A percentile compares a stretch with the other conserved stretches of the same genome.
These are phyloP conservation scores for Drosophila macrothrix DNA, from an alignment of 2,888 invertebrate species.

Conservation along the genomic window DNA sequence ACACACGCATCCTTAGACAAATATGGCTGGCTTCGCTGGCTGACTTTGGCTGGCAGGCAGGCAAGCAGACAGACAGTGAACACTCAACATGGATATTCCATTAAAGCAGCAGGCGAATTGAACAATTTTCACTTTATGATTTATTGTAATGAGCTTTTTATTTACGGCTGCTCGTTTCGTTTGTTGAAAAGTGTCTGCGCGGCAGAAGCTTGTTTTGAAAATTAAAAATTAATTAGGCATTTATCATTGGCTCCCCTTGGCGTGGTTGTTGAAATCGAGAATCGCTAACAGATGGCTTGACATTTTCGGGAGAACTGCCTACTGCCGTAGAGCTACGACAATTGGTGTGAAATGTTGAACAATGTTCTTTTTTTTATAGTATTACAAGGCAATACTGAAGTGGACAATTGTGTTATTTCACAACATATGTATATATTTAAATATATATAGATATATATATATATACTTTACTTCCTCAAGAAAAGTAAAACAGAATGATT, in stretches of 20 bases:
- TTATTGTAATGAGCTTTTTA: constrained; percentile 79
- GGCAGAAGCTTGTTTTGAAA: constrained; percentile 56
- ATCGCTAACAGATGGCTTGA: constrained; percentile 47
- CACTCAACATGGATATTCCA: constrained; percentile 71
- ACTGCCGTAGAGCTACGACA: not conserved
- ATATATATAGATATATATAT: not conserved
- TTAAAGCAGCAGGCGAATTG: constrained; percentile 68
- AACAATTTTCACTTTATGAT: constrained; percentile 78
- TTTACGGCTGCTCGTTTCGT: constrained; percentile 59
- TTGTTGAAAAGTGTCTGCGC: constrained; percentile 39
- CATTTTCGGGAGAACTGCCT: not conserved
- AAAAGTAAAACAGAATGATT: no score
- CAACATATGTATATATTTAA: not conserved
- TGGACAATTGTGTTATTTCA: not conserved
- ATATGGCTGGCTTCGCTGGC: constrained; percentile 44
- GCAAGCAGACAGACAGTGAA: constrained; percentile 23
- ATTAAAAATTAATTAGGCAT: constrained; percentile 80
- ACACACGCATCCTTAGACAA: constrained; percentile 69
- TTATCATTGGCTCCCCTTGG: constrained; percentile 61
- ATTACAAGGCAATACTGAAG: no score
- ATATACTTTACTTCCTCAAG: no score
- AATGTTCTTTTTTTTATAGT: not conserved
- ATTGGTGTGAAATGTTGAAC: not conserved
- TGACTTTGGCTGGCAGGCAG: not conserved
- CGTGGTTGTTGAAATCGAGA: constrained; percentile 17